A percentile compares a stretch with the other conserved stretches of the same genome.
phyloP scores from a whole-genome alignment of 2,888 invertebrate species.

The Drosophila kuntzei region DNA sequence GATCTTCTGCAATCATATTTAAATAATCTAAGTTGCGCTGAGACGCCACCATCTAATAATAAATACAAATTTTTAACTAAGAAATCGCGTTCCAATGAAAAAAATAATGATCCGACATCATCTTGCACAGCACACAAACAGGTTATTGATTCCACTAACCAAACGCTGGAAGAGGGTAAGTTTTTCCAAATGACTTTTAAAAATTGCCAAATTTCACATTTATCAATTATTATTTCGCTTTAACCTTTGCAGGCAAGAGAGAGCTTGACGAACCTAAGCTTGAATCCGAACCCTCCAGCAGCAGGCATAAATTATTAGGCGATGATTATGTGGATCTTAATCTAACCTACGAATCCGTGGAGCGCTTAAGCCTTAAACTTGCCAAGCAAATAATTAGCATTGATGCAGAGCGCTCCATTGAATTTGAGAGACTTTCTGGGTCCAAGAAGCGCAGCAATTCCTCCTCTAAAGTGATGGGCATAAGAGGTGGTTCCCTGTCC shows the following conservation, averaged over 20 bases:
- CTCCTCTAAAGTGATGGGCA: slow-evolving; percentile 21
- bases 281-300: slow-evolving; percentile 22
- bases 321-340: slow-evolving; percentile 40
- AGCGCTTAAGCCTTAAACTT: slow-evolving; percentile 57
- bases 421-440: slow-evolving; percentile 59
- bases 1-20: slow-evolving; percentile 62
- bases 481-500: background rate
- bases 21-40: slow-evolving; percentile 60
- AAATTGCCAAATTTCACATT: slow-evolving; percentile 11
- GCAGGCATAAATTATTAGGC: slow-evolving; percentile 5
- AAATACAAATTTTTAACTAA: slow-evolving; percentile 31
- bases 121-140: slow-evolving; percentile 20
- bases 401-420: slow-evolving; percentile 64
- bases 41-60: slow-evolving; percentile 57
- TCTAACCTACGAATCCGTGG: slow-evolving; percentile 58
- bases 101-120: slow-evolving; percentile 25
- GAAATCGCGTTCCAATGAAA: slow-evolving; percentile 49
- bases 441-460: slow-evolving; percentile 60
- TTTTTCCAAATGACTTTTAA: slow-evolving; percentile 38
- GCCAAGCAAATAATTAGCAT: slow-evolving; percentile 61
- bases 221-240: slow-evolving; percentile 26
- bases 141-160: slow-evolving; percentile 37
- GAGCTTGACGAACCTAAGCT: slow-evolving; percentile 13
- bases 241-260: slow-evolving; percentile 37
- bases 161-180: slow-evolving; percentile 58